Base-by-base conservation (phyloP, 2,797 vertebrate genomes). In the Natrix natrix region DNA sequence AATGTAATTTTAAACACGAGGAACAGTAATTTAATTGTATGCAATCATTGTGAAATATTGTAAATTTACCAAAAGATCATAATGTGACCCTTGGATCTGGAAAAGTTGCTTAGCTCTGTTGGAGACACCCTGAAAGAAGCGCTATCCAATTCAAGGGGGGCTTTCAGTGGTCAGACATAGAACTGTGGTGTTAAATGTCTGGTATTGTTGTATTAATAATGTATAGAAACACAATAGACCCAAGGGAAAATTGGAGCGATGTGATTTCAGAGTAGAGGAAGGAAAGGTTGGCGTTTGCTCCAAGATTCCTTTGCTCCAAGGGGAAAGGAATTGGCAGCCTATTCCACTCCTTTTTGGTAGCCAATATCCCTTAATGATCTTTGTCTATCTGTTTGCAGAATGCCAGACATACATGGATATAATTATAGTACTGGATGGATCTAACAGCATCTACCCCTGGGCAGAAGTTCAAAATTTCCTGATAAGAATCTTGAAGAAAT, bases 341-440 rank as follows among this genome's bases (percentile, higher is more conserved):
- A 74, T 91, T 74, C 4, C 52, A 26, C 14, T 91, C 32, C 26
- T 1, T 28, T 0, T 56, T 60, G 0, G 0, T 14, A 93, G 92
- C 93, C 94, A 92, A 89, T 32, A 57, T 5, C 1, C 91, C 37
- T 3, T n/a, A 87, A 0, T 63, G 91, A 95, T 69, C 16, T 63
- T 87, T 8, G 63, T 0, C 6, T 87, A 0, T 96, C 92, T 92
- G 92, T 7, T 90, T 86, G 17, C 97, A 99, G 99, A 98, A 94
- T 99, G 99, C 97, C 99, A 99, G 97, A 99, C 99, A 4, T 99
- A 99, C 95, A 99, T 99, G 99, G 99, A 99, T 96, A 99, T 99
- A 66, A 97, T 99, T 94, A 99, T 99, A 0, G 99, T 99, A 28
- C 97, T 99, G 97, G 99, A 99, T 24, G 99, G 99, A 16, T 99